Evolutionary conservation across 2,113 vertebrate genomes (phyloP).

Genomic region (Panthera tigris): DNA sequence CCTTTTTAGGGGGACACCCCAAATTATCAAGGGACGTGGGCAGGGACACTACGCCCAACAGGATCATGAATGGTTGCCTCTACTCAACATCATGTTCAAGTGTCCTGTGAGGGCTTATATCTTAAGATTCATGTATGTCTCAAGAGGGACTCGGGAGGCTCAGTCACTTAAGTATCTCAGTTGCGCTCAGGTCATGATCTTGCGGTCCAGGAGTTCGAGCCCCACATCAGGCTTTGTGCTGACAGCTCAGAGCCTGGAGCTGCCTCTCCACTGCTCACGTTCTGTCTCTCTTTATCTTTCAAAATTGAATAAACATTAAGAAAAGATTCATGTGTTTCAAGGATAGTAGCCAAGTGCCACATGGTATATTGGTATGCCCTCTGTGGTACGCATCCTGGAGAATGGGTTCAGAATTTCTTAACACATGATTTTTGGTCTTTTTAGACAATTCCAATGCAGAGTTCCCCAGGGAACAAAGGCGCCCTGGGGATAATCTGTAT

Average conservation of each 20-base stretch:
- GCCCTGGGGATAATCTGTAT: not conserved
- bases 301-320: too few relatives aligned
- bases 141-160: too few relatives aligned
- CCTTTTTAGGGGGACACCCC: not conserved
- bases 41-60: not conserved
- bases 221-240: too few relatives aligned
- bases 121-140: not conserved
- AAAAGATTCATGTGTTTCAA: not conserved
- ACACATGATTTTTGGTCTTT: not conserved
- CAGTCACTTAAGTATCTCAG: too few relatives aligned
- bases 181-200: too few relatives aligned
- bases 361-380: not conserved
- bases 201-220: too few relatives aligned
- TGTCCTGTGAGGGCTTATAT: not conserved
- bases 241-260: too few relatives aligned
- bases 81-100: not conserved
- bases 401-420: not conserved
- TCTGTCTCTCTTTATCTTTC: too few relatives aligned
- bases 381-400: not conserved
- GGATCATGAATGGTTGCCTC: too few relatives aligned
- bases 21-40: not conserved
- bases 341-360: too few relatives aligned
- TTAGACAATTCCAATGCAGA: not conserved
- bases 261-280: too few relatives aligned
- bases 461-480: not conserved